These are phyloP conservation scores for Lytechinus pictus DNA, from an alignment of 35 echinoderm and acorn worm genomes.

Conservation along the genomic window DNA sequence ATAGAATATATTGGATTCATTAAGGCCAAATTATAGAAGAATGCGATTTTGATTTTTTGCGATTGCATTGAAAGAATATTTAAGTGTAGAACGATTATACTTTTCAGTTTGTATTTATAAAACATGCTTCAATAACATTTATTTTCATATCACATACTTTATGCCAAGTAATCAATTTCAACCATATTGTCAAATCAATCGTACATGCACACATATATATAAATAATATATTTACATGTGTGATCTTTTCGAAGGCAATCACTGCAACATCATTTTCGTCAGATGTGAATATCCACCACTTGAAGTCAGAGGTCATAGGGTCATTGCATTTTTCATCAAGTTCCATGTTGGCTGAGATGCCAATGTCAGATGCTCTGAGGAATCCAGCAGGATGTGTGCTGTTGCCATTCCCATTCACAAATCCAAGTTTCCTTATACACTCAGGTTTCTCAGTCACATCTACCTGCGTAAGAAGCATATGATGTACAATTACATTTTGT, in stretches of 20 bases:
- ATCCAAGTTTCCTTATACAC: background rate
- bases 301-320: background rate
- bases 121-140: too few relatives aligned
- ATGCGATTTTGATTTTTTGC: too few relatives aligned
- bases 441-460: background rate
- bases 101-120: too few relatives aligned
- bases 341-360: background rate
- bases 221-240: slow-evolving; percentile 8
- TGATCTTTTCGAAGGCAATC: background rate
- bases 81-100: too few relatives aligned
- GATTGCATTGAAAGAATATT: too few relatives aligned
- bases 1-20: too few relatives aligned
- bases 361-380: background rate
- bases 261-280: background rate
- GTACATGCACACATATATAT: too few relatives aligned
- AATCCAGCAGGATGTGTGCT: background rate
- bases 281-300: slow-evolving; percentile 32
- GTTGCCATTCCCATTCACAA: background rate
- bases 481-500: too few relatives aligned
- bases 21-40: too few relatives aligned
- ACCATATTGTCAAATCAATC: background rate
- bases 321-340: background rate
- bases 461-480: background rate
- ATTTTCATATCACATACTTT: background rate
- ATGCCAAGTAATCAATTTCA: background rate